Evolutionary conservation across 2,113 vertebrate species (phyloP).

Genomic region (Cavia aperea): DNA sequence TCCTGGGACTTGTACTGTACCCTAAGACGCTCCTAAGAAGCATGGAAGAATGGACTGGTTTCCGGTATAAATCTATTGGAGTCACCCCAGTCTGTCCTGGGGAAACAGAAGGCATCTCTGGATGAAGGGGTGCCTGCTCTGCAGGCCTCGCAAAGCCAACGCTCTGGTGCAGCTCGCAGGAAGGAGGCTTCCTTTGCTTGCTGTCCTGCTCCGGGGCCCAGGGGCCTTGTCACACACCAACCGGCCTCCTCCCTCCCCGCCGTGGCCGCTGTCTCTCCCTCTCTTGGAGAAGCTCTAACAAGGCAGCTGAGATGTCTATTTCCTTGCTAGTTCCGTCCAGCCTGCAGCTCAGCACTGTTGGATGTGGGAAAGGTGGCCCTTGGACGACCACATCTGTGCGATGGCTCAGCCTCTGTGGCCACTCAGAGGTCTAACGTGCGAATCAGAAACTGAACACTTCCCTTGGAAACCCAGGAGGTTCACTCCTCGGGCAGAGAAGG

Average conservation of each 20-base stretch:
- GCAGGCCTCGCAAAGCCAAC: not conserved
- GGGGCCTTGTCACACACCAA: not conserved
- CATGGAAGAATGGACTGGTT: not conserved
- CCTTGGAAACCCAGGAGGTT: not conserved
- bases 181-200: not conserved
- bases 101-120: not conserved
- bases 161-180: not conserved
- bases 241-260: not conserved
- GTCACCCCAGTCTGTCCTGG: not conserved
- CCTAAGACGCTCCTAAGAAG: not conserved
- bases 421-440: not conserved
- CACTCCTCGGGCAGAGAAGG: not conserved
- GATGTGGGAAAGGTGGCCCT: not conserved
- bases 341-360: not conserved
- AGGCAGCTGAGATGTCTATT: not conserved
- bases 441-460: not conserved
- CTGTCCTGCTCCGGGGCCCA: not conserved
- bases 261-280: not conserved
- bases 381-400: rapidly evolving
- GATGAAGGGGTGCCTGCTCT: not conserved
- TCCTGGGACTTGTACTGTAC: not conserved
- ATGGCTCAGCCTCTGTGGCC: not conserved
- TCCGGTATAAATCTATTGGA: not conserved
- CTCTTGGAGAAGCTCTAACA: not conserved
- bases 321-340: not conserved